A percentile compares a stretch with the other conserved stretches of the same genome.
Evolutionary conservation across 2,797 vertebrate genomes (phyloP).

Genomic region (Cyprinella venusta): DNA sequence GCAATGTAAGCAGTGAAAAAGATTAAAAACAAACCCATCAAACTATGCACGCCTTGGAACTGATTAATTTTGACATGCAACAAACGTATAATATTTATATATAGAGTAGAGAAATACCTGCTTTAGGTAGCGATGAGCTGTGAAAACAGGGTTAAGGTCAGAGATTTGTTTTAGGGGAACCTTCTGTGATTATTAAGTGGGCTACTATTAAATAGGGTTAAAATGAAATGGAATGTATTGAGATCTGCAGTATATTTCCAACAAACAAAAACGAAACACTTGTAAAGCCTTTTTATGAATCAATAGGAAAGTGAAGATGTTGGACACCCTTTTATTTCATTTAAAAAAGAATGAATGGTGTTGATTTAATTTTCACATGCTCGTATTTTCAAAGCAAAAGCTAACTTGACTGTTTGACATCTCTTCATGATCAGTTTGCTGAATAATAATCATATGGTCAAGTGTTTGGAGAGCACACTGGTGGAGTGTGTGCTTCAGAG

Average conservation of each 20-base stretch:
- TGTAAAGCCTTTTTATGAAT: background rate
- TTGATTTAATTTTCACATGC: background rate
- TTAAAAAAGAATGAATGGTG: background rate
- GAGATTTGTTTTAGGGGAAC: no score
- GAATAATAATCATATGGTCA: conserved; percentile 24
- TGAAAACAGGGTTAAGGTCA: background rate
- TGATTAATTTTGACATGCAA: no score
- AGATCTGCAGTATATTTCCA: background rate
- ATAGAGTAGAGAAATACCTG: background rate
- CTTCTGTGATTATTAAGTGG: no score
- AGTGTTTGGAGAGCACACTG: conserved; percentile 6
- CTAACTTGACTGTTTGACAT: background rate
- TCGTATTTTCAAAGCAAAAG: conserved; percentile 5
- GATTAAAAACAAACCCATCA: no score
- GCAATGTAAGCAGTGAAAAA: no score
- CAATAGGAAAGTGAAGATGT: background rate
- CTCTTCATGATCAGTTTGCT: conserved; percentile 11
- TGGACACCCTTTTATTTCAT: background rate
- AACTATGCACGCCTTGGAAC: no score
- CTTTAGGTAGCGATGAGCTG: background rate
- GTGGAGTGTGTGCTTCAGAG: conserved; percentile 23
- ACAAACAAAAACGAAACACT: background rate
- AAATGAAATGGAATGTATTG: background rate
- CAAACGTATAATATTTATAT: background rate
- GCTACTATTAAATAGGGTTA: no score